These are phyloP conservation scores for Periophthalmus modestus DNA, from an alignment of 2,113 vertebrate genomes.

Conservation along the genomic window DNA sequence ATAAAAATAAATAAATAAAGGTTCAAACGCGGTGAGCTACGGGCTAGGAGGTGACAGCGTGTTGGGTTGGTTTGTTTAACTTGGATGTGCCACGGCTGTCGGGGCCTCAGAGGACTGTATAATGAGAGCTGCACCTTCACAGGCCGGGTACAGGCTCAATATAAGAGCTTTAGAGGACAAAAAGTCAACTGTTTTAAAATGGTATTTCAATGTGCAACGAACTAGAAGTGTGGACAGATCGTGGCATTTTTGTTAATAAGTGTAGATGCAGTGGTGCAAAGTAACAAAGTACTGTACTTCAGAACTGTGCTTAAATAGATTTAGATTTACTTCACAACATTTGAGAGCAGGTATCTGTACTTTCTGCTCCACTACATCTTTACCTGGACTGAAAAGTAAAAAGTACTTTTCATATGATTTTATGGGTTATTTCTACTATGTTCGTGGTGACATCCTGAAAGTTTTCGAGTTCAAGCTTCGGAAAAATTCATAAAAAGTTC, in stretches of 20 bases:
- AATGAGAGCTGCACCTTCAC: conserved; percentile 18
- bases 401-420: too few relatives aligned
- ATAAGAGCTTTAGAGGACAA: background rate
- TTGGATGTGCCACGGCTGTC: conserved; percentile 19
- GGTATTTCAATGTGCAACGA: background rate
- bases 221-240: background rate
- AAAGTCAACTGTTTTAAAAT: background rate
- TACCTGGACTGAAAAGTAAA: too few relatives aligned
- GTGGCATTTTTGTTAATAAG: background rate
- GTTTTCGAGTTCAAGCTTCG: too few relatives aligned
- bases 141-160: background rate
- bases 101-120: conserved; percentile 11
- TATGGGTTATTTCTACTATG: too few relatives aligned
- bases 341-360: too few relatives aligned
- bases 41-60: background rate
- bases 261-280: too few relatives aligned
- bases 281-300: too few relatives aligned
- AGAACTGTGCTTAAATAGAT: too few relatives aligned
- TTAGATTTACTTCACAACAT: too few relatives aligned
- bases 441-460: too few relatives aligned
- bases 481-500: background rate
- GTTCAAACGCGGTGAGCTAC: background rate
- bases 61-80: conserved; percentile 17
- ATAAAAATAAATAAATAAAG: background rate
- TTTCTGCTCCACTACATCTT: too few relatives aligned